Evolutionary conservation across 2,888 invertebrate species (phyloP).

Genomic region (Seira ritae): DNA sequence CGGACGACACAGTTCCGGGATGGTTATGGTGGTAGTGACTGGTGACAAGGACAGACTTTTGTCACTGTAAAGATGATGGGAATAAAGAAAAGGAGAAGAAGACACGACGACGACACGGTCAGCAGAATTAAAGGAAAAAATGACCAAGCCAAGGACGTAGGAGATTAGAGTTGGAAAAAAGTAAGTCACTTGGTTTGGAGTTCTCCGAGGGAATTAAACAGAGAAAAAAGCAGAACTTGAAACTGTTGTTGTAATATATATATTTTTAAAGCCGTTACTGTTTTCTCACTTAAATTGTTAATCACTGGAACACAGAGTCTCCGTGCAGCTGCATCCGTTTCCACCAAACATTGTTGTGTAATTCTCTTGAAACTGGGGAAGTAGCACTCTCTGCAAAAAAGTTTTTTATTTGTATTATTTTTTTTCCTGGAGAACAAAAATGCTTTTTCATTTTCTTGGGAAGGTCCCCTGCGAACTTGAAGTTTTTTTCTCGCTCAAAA

Average conservation of each 20-base stretch:
- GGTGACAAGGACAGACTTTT: conserved; percentile 46
- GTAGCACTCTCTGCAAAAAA: no score
- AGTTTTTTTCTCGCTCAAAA: background rate
- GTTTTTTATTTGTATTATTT: background rate
- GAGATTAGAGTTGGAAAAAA: background rate
- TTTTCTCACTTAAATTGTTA: background rate
- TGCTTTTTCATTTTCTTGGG: background rate
- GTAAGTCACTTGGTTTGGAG: no score
- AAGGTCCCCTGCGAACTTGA: background rate
- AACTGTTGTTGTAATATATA: no score
- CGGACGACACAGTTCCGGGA: conserved; percentile 36
- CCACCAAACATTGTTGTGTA: no score
- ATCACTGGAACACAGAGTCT: background rate
- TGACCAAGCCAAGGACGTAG: background rate
- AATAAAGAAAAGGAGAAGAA: background rate
- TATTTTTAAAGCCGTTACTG: no score
- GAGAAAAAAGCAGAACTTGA: background rate
- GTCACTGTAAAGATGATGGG: background rate
- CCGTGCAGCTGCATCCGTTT: background rate
- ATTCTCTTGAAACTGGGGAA: no score
- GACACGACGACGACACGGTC: no score
- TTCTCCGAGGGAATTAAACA: background rate
- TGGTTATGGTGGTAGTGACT: no score
- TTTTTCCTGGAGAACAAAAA: background rate
- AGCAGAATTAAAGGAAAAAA: background rate